Base-by-base conservation (phyloP, 2,113 vertebrate species). In the Delphinapterus leucas region DNA sequence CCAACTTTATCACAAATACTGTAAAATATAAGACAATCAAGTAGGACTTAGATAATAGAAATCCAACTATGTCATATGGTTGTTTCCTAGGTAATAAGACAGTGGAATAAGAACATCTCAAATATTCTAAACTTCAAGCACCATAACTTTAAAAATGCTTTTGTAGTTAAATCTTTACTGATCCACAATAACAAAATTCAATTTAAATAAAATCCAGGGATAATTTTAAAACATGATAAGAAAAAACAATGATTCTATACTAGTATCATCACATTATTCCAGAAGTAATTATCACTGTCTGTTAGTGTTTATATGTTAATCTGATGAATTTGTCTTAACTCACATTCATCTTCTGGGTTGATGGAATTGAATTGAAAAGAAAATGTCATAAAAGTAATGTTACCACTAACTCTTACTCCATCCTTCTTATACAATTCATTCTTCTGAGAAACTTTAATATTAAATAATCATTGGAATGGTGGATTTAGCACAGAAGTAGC, bases 61-160 rank as follows among this genome's bases (percentile, higher is more conserved):
- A 74, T 92, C 49, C 8, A 26, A 28, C 61, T 96, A 28, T 71
- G 44, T 63, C 20, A 81, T 68, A 58, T 70, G 60, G 13, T 6
- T 10, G 83, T 98, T 98, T 98, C 97, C 97, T 96, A 0, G 11
- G 98, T 84, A 98, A 98, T 94, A 21, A 86, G 36, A 89, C 6
- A 90, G 47, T 63, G 5, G 28, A 73, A 73, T 94, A 84, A 15
- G 65, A 90, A 86, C 92, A 65, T 70, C 65, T 93, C 55, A 81
- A 98, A 89, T 41, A 92, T 79, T 88, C n/a, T 95, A 77, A 92
- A 79, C 38, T 38, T 8, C 14, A 90, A 85, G 21, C 21, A 68
- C 4, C 9, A 7, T 83, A 88, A 61, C n/a, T 76, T 79, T 91
- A 92, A 94, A 93, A 93, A 95, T 88, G 5, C 18, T 93, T 97